phyloP scores from a whole-genome alignment of 1,140 invertebrate species.

The Propsilocerus akamusi region DNA sequence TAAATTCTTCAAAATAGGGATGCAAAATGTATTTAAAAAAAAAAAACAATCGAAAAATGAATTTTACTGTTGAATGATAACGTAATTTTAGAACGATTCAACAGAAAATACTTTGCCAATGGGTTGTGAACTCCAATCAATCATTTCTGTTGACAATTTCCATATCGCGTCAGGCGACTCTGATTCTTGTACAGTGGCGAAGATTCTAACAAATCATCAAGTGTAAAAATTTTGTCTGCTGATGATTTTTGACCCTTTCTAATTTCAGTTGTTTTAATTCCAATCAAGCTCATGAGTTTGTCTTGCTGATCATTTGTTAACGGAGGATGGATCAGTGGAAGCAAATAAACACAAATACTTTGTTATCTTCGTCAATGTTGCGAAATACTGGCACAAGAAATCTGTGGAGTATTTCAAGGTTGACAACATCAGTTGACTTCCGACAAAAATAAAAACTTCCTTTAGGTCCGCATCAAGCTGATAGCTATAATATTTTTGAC shows the following conservation, averaged over 20 bases:
- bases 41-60: no score
- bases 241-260: constrained; percentile 9
- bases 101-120: neutral
- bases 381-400: neutral
- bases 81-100: no score
- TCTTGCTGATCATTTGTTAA: constrained; percentile 8
- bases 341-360: constrained; percentile 1
- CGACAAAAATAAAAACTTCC: neutral
- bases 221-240: neutral
- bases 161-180: neutral
- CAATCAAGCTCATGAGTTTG: constrained; percentile 8
- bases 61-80: no score
- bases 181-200: neutral
- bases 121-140: neutral
- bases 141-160: neutral
- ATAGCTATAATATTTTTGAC: constrained; percentile 10
- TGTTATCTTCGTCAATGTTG: neutral
- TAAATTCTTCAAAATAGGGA: no score
- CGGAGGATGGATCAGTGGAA: constrained; percentile 13
- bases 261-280: constrained; percentile 4
- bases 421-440: neutral
- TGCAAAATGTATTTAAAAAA: no score
- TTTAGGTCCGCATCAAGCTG: neutral
- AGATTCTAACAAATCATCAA: neutral
- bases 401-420: neutral